Evolutionary conservation across 2,797 vertebrate genomes (phyloP).

Genomic region (Hippoglossus hippoglossus): DNA sequence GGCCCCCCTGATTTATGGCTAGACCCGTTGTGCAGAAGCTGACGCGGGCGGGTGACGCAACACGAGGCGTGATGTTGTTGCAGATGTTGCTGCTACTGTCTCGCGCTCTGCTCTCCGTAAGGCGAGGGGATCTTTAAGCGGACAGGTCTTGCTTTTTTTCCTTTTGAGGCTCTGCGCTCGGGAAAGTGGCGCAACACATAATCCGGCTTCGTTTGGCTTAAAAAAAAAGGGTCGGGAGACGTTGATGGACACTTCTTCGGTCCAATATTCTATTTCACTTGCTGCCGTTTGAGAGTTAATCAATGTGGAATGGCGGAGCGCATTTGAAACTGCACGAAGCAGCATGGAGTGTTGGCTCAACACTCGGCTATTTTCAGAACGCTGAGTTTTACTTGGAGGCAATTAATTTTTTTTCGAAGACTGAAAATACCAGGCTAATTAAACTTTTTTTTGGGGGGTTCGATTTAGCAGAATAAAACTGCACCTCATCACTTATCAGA

Average conservation of each 20-base stretch:
- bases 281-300: constrained; percentile 64
- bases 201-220: not conserved
- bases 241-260: constrained; percentile 33
- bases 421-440: constrained; percentile 59
- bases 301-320: constrained; percentile 48
- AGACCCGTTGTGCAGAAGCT: constrained; percentile 28
- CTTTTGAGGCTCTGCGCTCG: too few relatives aligned
- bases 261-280: constrained; percentile 29
- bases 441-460: constrained; percentile 35
- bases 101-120: too few relatives aligned
- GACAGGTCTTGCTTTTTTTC: too few relatives aligned
- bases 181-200: not conserved
- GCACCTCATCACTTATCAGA: constrained; percentile 32
- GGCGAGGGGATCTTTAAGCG: too few relatives aligned
- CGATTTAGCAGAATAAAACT: constrained; percentile 27
- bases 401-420: constrained; percentile 43
- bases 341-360: constrained; percentile 60
- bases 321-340: constrained; percentile 52
- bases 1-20: constrained; percentile 31
- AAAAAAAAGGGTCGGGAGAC: constrained; percentile 11
- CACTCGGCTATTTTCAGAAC: constrained; percentile 57
- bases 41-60: constrained; percentile 49
- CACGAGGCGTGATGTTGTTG: constrained; percentile 20
- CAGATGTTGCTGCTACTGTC: constrained; percentile 26
- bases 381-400: constrained; percentile 44